Conservation (phyloP, 64 coral and sea anemone genomes). For the Pachyseris speciosa region DNA sequence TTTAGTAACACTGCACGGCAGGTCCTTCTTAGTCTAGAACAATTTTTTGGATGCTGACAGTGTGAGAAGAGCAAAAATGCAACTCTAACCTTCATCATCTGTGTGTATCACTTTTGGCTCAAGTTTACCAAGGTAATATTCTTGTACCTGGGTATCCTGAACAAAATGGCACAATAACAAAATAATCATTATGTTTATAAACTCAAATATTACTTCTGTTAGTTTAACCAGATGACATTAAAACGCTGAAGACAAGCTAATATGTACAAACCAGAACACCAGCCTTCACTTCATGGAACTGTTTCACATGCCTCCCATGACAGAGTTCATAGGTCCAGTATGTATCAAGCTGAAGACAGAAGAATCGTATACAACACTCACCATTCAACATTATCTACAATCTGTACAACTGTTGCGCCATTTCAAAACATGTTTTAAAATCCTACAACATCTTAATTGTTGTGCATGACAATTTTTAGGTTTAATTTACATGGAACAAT, state of each 20-base stretch:
- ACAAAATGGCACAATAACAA: neutral
- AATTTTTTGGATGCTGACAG: no score
- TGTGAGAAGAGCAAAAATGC: no score
- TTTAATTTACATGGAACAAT: no score
- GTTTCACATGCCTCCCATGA: constrained; percentile 87
- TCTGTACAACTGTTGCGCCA: no score
- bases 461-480: no score
- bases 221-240: no score
- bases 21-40: no score
- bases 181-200: no score
- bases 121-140: constrained; percentile 58
- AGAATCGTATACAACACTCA: neutral
- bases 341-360: constrained; percentile 76
- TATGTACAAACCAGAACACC: constrained; percentile 23
- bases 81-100: neutral
- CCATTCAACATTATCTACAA: neutral
- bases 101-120: neutral
- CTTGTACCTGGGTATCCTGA: constrained; percentile 51
- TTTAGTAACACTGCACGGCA: neutral
- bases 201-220: neutral
- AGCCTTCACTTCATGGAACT: constrained; percentile 89
- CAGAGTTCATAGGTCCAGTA: constrained; percentile 99
- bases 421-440: no score
- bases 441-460: no score
- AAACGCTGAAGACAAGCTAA: neutral